A percentile compares a stretch with the other conserved stretches of the same genome.
Conservation (phyloP, 2,113 vertebrate species). For the Myotis brandtii region DNA sequence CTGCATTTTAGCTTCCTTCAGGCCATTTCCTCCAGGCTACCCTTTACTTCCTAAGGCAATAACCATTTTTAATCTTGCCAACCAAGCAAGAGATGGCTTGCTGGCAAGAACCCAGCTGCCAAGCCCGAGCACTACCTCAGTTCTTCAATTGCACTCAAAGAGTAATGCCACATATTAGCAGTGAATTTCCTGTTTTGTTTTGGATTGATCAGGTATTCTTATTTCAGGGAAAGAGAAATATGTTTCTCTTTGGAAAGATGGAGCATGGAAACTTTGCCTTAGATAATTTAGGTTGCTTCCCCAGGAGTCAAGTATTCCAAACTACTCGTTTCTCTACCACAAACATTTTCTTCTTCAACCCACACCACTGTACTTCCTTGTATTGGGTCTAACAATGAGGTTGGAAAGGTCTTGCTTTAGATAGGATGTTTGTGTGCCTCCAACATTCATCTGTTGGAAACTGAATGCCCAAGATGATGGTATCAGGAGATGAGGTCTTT, state of each 20-base stretch:
- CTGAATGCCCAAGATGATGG: not conserved
- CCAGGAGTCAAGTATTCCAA: not conserved
- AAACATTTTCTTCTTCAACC: not conserved
- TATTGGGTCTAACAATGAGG: not conserved
- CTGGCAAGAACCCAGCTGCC: not conserved
- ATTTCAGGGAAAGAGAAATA: constrained; percentile 18
- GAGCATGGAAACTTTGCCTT: not conserved
- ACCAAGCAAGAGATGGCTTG: constrained; percentile 40
- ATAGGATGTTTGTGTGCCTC: not conserved
- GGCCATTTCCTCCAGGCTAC: constrained; percentile 58
- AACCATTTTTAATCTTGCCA: constrained; percentile 66
- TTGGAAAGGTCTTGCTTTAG: not conserved
- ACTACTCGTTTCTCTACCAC: not conserved
- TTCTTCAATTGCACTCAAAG: not conserved
- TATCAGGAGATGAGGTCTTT: not conserved
- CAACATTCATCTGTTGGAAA: not conserved
- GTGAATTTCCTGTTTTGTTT: constrained; percentile 31
- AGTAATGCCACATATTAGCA: not conserved
- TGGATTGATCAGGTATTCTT: not conserved
- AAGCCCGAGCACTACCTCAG: not conserved
- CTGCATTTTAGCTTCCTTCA: constrained; percentile 55
- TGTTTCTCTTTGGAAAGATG: not conserved
- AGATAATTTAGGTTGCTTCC: not conserved
- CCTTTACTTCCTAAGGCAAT: constrained; percentile 60
- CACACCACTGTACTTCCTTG: not conserved